Evolutionary conservation across 2,113 vertebrate genomes (phyloP).

Genomic region (Oreochromis spilurus): DNA sequence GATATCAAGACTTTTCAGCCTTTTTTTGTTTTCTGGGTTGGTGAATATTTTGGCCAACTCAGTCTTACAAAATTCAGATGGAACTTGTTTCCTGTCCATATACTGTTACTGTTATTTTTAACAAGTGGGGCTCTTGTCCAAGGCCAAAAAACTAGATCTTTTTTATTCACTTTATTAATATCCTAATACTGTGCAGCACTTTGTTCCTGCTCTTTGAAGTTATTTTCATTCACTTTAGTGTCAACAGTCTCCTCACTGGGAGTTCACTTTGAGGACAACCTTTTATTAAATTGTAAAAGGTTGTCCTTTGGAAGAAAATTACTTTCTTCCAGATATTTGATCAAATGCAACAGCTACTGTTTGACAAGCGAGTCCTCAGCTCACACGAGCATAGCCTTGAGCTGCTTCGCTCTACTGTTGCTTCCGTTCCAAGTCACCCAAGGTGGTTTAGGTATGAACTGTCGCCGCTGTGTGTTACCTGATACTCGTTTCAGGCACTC

Average conservation of each 20-base stretch:
- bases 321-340: neutral
- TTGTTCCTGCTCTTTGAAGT: neutral
- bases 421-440: neutral
- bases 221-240: neutral
- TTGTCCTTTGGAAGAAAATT: neutral
- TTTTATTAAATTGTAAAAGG: neutral
- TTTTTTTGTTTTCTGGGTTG: neutral
- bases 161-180: neutral
- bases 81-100: neutral
- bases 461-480: neutral
- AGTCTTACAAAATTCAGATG: neutral
- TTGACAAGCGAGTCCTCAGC: neutral
- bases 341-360: neutral
- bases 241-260: neutral
- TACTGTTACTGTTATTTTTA: neutral
- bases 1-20: neutral
- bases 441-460: neutral
- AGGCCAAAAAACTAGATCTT: neutral
- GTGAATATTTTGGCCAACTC: neutral
- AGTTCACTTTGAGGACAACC: slow-evolving; percentile 7
- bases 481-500: neutral
- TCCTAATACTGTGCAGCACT: neutral
- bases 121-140: neutral
- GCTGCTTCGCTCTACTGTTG: neutral
- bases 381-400: neutral